phyloP scores from a whole-genome alignment of 2,888 invertebrate genomes.

The Eueremaeus valkanovi region DNA sequence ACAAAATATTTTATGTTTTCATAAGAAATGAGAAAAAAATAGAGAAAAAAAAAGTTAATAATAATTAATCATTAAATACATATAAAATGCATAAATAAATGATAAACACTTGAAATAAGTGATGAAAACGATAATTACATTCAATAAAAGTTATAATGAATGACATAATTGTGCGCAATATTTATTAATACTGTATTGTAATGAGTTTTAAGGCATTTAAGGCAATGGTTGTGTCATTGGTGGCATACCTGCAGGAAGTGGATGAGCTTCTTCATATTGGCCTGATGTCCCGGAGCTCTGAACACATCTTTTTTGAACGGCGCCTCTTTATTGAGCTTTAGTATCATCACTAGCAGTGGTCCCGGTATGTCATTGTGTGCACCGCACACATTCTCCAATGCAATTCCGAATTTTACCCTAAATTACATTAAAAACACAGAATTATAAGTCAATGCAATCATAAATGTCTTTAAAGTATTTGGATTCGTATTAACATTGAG shows the following conservation, averaged over 20 bases:
- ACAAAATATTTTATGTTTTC: not conserved
- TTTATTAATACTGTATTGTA: too few relatives aligned
- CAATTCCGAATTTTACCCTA: slow-evolving; percentile 86
- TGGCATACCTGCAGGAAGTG: slow-evolving; percentile 71
- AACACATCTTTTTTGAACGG: slow-evolving; percentile 89
- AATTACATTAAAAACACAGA: not conserved
- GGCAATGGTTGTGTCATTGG: too few relatives aligned
- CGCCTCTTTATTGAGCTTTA: slow-evolving; percentile 91
- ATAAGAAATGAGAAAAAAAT: not conserved
- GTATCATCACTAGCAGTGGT: slow-evolving; percentile 79
- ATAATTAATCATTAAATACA: slow-evolving; percentile 2
- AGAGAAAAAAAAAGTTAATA: not conserved
- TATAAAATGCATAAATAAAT: not conserved
- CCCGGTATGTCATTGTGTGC: slow-evolving; percentile 82
- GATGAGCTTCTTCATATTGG: slow-evolving; percentile 86
- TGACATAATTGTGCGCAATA: not conserved
- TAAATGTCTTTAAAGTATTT: not conserved
- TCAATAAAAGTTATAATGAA: slow-evolving; percentile 17
- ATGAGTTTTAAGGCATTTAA: too few relatives aligned
- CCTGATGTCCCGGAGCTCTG: slow-evolving; percentile 90
- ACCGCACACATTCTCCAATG: slow-evolving; percentile 82
- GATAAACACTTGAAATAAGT: not conserved
- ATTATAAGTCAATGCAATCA: not conserved
- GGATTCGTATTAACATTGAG: not conserved
- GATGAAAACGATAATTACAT: not conserved